A percentile compares a stretch with the other conserved stretches of the same genome.
Evolutionary conservation across 2,888 invertebrate genomes (phyloP).

Genomic region (Caenorhabditis sp.): DNA sequence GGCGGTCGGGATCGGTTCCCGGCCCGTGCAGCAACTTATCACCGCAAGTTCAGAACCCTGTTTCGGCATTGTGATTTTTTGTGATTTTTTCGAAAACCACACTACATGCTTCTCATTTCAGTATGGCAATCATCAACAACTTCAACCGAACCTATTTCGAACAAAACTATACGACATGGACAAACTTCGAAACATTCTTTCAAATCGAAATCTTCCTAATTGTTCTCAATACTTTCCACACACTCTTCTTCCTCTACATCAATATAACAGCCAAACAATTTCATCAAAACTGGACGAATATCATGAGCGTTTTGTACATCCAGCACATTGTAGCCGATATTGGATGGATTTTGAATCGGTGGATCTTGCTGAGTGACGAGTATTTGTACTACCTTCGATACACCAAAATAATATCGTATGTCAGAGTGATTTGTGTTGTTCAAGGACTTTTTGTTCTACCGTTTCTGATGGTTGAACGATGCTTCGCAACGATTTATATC

Average conservation of each 20-base stretch:
- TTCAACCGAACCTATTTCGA: too few relatives aligned
- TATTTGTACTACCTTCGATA: neutral
- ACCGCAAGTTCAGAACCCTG: too few relatives aligned
- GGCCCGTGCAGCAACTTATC: too few relatives aligned
- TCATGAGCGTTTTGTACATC: conserved; percentile 24
- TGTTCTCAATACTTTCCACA: conserved; percentile 18
- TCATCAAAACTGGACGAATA: conserved; percentile 21
- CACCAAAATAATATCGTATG: conserved; percentile 11
- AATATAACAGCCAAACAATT: conserved; percentile 17
- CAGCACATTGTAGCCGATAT: conserved; percentile 23
- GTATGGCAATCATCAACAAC: too few relatives aligned
- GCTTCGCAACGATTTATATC: conserved; percentile 10
- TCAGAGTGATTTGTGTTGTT: conserved; percentile 17
- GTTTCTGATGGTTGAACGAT: conserved; percentile 14
- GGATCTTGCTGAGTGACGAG: neutral
- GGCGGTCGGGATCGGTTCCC: too few relatives aligned
- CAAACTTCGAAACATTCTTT: too few relatives aligned
- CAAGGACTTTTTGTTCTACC: conserved; percentile 21
- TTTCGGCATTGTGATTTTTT: too few relatives aligned
- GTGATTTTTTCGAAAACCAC: too few relatives aligned
- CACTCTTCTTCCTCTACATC: conserved; percentile 13
- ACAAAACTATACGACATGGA: too few relatives aligned
- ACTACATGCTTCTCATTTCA: too few relatives aligned
- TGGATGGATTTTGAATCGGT: conserved; percentile 11
- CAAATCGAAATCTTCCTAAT: neutral